Conservation (phyloP, 2,797 vertebrate species). For the Steatocranus sp. region DNA sequence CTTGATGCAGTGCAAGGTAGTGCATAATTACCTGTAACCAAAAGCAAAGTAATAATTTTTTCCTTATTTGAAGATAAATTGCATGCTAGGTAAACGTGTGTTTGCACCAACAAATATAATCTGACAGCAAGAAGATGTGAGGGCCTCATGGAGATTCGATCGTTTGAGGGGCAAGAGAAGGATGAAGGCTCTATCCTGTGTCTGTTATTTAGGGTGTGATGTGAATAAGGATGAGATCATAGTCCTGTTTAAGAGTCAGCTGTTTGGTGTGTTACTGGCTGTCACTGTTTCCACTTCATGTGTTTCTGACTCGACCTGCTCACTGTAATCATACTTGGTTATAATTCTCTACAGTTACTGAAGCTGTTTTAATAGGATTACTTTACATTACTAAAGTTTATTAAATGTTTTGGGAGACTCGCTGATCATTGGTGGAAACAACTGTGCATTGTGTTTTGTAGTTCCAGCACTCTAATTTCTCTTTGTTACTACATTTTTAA, state of each 20-base stretch:
- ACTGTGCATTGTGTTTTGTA: neutral
- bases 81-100: neutral
- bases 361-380: neutral
- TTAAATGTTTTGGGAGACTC: neutral
- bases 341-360: neutral
- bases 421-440: neutral
- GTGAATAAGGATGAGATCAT: constrained; percentile 30
- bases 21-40: neutral
- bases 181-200: neutral
- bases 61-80: neutral
- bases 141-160: fast-evolving
- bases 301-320: constrained; percentile 31
- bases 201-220: constrained; percentile 1
- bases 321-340: neutral
- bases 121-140: neutral
- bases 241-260: constrained; percentile 20
- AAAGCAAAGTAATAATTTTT: fast-evolving
- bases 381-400: neutral
- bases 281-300: constrained; percentile 22
- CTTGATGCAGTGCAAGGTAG: fast-evolving
- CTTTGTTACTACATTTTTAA: neutral
- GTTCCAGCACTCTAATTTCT: neutral
- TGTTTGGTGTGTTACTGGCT: neutral
- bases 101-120: neutral
- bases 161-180: neutral